These are phyloP conservation scores for Cuculus canorus DNA, from an alignment of 2,797 vertebrate species.

Conservation along the genomic window DNA sequence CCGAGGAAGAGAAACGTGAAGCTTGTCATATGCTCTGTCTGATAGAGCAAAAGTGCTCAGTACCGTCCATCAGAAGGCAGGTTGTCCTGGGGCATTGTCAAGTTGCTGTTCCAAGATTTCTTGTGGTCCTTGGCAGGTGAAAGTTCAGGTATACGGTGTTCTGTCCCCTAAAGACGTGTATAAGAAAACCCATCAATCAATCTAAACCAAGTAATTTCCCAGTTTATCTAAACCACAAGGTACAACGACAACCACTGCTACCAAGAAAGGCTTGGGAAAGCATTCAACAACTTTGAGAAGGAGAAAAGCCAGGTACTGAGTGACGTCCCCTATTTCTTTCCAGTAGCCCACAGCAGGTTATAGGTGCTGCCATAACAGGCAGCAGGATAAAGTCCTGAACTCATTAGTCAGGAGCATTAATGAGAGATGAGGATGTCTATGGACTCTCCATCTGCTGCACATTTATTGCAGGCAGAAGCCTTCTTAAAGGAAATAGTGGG, in stretches of 20 bases:
- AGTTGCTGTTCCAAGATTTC: neutral
- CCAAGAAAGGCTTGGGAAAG: neutral
- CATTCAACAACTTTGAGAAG: neutral
- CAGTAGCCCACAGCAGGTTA: neutral
- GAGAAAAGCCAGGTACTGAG: no score
- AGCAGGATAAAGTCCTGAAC: neutral
- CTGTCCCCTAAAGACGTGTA: slow-evolving; percentile 47
- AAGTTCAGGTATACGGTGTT: slow-evolving; percentile 30
- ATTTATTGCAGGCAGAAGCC: no score
- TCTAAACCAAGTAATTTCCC: no score
- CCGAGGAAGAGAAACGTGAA: no score
- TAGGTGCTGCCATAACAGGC: neutral
- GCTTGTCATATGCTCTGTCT: neutral
- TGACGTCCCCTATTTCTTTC: neutral
- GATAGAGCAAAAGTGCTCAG: neutral
- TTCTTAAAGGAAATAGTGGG: neutral
- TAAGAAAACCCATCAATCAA: neutral
- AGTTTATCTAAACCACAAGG: neutral
- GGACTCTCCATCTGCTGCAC: no score
- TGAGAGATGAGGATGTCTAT: no score
- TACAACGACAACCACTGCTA: neutral
- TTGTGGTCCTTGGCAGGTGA: no score
- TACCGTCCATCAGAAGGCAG: slow-evolving; percentile 45
- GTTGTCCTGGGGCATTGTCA: neutral
- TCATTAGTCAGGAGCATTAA: neutral